Evolutionary conservation across 2,888 invertebrate genomes (phyloP).

Genomic region (Carpatolechia fugitivella): DNA sequence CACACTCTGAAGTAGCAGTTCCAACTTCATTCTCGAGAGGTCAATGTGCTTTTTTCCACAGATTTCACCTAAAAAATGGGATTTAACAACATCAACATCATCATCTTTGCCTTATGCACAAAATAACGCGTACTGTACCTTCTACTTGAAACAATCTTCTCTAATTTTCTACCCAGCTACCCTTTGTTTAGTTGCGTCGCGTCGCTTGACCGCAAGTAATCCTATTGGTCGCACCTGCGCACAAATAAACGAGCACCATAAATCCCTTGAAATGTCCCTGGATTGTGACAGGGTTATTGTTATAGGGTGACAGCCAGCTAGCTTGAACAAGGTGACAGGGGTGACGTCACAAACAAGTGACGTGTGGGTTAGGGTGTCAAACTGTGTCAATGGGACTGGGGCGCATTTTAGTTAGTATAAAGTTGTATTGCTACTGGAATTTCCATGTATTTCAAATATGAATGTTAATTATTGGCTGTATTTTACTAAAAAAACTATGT

Average conservation of each 20-base stretch:
- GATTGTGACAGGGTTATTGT: slow-evolving; percentile 42
- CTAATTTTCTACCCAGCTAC: neutral
- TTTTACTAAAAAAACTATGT: too few relatives aligned
- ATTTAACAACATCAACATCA: too few relatives aligned
- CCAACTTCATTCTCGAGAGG: too few relatives aligned
- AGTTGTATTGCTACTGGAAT: too few relatives aligned
- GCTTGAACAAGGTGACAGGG: neutral
- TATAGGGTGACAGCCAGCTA: slow-evolving; percentile 37
- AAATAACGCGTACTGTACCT: too few relatives aligned
- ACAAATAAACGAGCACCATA: slow-evolving; percentile 45
- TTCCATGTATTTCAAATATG: too few relatives aligned
- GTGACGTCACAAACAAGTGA: neutral
- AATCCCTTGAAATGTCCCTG: slow-evolving; percentile 40
- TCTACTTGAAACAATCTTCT: neutral
- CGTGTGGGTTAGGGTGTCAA: neutral
- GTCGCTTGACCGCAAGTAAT: slow-evolving; percentile 49
- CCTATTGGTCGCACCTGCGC: slow-evolving; percentile 47
- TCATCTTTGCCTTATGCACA: too few relatives aligned
- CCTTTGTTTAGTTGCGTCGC: slow-evolving; percentile 29
- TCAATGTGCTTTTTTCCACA: too few relatives aligned
- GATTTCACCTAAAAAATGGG: too few relatives aligned
- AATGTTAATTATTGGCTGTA: too few relatives aligned
- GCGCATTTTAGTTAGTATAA: neutral
- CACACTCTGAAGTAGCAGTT: too few relatives aligned
- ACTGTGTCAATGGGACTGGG: neutral